These are phyloP conservation scores for Illadopsis cleaveri DNA, from an alignment of 2,113 vertebrate genomes.

Conservation along the genomic window DNA sequence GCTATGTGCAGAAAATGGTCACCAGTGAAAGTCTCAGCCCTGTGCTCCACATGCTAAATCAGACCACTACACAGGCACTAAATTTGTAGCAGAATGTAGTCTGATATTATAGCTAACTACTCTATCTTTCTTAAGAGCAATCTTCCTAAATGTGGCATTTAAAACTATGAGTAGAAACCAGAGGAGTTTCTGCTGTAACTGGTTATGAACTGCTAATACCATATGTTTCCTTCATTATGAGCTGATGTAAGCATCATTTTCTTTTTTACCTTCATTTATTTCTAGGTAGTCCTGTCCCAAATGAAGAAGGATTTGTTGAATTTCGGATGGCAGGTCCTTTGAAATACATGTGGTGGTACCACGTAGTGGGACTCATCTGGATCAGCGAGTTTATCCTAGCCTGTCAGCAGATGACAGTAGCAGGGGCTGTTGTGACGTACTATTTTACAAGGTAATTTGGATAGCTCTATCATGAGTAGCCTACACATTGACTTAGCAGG, in stretches of 20 bases:
- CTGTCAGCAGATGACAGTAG: constrained; percentile 98
- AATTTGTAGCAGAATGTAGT: neutral
- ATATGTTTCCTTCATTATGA: neutral
- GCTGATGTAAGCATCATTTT: neutral
- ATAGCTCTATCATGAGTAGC: neutral
- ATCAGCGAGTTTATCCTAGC: constrained; percentile 97
- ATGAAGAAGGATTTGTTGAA: constrained; percentile 87
- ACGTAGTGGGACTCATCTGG: constrained; percentile 94
- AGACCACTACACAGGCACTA: neutral
- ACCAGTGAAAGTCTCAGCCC: neutral
- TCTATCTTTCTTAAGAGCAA: neutral
- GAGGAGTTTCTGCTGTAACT: neutral
- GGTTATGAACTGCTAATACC: neutral
- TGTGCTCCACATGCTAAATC: neutral
- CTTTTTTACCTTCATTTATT: neutral
- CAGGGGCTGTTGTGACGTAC: constrained; percentile 96
- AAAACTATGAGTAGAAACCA: neutral
- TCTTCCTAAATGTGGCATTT: neutral
- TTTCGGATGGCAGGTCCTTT: constrained; percentile 86
- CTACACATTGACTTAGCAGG: neutral
- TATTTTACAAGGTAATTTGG: constrained; percentile 91
- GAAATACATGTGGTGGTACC: constrained; percentile 97
- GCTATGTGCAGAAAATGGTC: neutral
- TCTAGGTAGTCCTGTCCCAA: constrained; percentile 85
- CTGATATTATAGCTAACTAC: neutral